Evolutionary conservation across 2,888 invertebrate genomes (phyloP), one percentile per base, ranked within the genome.

Genomic region (Caenorhabditis sp.): DNA sequence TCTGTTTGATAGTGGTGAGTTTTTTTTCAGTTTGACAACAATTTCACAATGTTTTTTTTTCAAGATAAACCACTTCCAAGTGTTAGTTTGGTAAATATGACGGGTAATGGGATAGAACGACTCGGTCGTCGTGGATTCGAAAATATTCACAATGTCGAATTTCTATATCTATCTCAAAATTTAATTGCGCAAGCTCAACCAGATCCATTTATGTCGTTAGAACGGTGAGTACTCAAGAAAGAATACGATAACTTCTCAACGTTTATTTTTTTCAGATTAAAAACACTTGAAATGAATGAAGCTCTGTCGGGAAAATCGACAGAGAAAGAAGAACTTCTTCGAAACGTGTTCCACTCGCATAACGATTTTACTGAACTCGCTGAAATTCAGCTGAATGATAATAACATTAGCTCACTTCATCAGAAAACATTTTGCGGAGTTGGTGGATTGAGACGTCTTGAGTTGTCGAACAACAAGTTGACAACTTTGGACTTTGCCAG

Each of bases 391-490:
- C 54, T 81, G n/a, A 69, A 68, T 43, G 43, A 59, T 8, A 81
- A 81, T 63, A 51, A 50, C 17, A 53, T 81, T 17, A 73, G 70
- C 14, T 43, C 55, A 14, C 23, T 81, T 0, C 61, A 78, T 53
- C 71, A 76, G 37, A 78, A 76, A 23, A 79, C 78, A 6, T 81
- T 81, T 37, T 81, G 81, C 64, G 65, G 66, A 24, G 78, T 81
- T 0, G 17, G 66, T 36, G 77, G 76, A 1, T 62, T 83, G 14
- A 62, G 54, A 21, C 68, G 78, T 19, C 65, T 83, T 6, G 68
- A 77, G 26, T 64, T 82, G 4, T 53, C 64, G 1, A 69, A 81
- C 63, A 83, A 83, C 58, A 24, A 55, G 10, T 60, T 83, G 23
- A 59, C 54, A n/a, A 27, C 50, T 10, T 74, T 82, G 26, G 67